Evolutionary conservation across 2,888 invertebrate genomes (phyloP).

Genomic region (Trichogramma evanescens): DNA sequence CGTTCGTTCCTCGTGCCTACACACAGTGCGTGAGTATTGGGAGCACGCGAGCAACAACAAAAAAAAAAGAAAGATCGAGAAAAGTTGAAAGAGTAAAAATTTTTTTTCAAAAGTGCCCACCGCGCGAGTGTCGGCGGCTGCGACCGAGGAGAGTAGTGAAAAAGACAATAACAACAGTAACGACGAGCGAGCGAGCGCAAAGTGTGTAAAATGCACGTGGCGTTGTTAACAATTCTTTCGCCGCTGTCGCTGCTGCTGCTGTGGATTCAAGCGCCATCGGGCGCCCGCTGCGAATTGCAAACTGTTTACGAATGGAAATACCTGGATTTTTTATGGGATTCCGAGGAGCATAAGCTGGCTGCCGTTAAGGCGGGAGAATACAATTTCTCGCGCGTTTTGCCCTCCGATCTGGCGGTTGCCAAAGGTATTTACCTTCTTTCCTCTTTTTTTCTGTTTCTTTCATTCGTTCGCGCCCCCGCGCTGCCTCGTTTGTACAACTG

Average conservation of each 20-base stretch:
- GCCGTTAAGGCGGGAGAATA: constrained; percentile 52
- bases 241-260: neutral
- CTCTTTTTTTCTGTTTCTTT: no score
- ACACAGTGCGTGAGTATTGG: no score
- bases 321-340: constrained; percentile 63
- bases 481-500: no score
- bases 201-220: neutral
- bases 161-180: no score
- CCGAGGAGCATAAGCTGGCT: constrained; percentile 50
- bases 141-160: no score
- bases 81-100: no score
- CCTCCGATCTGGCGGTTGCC: constrained; percentile 29
- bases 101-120: no score
- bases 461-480: no score
- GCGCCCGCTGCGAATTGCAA: constrained; percentile 16
- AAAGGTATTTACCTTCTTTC: constrained; percentile 11
- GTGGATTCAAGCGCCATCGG: neutral
- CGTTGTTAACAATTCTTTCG: neutral
- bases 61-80: no score
- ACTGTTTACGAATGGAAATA: constrained; percentile 63
- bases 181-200: neutral
- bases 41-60: no score
- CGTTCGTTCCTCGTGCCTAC: no score
- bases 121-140: no score
- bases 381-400: constrained; percentile 18